Evolutionary conservation across 2,888 invertebrate species (phyloP), one percentile per base, ranked within the genome.

Genomic region (Dynastes hyllus): DNA sequence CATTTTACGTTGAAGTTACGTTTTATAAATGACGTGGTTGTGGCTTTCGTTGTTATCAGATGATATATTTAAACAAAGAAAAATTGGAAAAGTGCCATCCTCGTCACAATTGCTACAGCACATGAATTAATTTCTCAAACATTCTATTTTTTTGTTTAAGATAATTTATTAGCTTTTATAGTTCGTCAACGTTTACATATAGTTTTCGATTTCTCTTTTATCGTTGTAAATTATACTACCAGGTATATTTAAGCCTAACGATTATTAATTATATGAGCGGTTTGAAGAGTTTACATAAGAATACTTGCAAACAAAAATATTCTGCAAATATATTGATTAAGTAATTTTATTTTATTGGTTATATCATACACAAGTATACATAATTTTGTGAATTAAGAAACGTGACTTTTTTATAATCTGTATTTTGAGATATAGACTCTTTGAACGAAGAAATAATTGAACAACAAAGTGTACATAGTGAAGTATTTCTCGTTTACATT

Each of bases 381-480:
- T 58, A 65, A 29, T 16, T 63, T 71, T 63, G 63, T 78, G 73
- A 51, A 67, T 69, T 69, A 27, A 69, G 29, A 51, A 29, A 76
- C 51, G 65, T 77, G 50, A 27, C 55, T 22, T 27, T 77, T 67
- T 77, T 58, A 76, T 58, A 78, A 77, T 78, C 69, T 67, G 79
- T 80, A 81, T 70, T 71, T 63, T 66, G 79, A 79, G 80, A 81
- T 63, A 81, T 76, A 79, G 82, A 82, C 81, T 82, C 82, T 70
- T 70, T 13, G 32, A 67, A 73, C 76, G 78, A 79, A 45, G 45
- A 80, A 81, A 79, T 76, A 51, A 76, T 78, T 67, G 58, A 70
- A 63, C 63, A 69, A 11, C 55, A 81, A 80, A 79, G 78, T 83
- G 83, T 83, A 82, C 65, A 83, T 83, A 83, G 81, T 81, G 78